Evolutionary conservation across 2,888 invertebrate genomes (phyloP).

Genomic region (Taenaris catops): DNA sequence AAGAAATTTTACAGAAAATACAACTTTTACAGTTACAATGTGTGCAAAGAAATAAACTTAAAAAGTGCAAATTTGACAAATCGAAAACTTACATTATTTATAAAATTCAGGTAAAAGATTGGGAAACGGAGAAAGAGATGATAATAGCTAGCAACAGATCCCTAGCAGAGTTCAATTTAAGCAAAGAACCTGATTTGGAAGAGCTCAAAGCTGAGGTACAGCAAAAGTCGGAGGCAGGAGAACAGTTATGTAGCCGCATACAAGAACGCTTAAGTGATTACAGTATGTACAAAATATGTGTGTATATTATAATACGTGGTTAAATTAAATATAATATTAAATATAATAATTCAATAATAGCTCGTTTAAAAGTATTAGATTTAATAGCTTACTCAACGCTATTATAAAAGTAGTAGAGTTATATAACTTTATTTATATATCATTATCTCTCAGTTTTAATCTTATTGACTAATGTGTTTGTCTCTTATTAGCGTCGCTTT

Average conservation of each 20-base stretch:
- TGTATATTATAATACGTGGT: too few species aligned
- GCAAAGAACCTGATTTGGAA: constrained; percentile 90
- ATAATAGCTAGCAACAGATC: constrained; percentile 93
- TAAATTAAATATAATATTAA: too few species aligned
- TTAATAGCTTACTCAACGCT: too few species aligned
- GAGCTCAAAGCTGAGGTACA: constrained; percentile 86
- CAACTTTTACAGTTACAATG: neutral
- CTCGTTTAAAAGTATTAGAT: too few species aligned
- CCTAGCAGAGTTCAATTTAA: constrained; percentile 94
- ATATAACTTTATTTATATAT: too few species aligned
- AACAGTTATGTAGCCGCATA: constrained; percentile 83
- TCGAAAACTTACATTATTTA: too few species aligned
- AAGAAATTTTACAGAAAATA: neutral
- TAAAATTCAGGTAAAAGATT: constrained; percentile 83
- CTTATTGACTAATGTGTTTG: too few species aligned
- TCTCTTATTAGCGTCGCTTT: too few species aligned
- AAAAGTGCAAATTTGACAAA: neutral
- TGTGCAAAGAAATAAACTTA: neutral
- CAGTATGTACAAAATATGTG: constrained; percentile 76
- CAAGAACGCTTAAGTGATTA: constrained; percentile 88
- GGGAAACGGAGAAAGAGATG: constrained; percentile 92
- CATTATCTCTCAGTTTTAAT: too few species aligned
- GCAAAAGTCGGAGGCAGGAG: constrained; percentile 84
- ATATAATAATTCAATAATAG: too few species aligned
- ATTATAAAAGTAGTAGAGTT: too few species aligned